Evolutionary conservation across 2,888 invertebrate species (phyloP), one percentile per base, ranked within the genome.

Genomic region (Ommatoiulus sabulosus): DNA sequence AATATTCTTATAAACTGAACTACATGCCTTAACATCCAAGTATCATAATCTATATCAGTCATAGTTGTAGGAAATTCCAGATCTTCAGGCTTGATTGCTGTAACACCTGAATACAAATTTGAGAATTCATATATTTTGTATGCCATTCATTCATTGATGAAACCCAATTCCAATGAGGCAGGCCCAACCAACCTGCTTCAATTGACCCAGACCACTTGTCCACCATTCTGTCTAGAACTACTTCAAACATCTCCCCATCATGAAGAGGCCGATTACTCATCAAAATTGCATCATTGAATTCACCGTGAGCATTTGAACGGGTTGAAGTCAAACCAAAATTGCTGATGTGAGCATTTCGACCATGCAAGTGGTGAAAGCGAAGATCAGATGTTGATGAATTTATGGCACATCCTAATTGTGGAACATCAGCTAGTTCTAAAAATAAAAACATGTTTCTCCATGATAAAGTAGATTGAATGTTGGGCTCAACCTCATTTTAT

Each of bases 241-340:
- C 95, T 93, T 98, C 97, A 92, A 98, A 98, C 93, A 98, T 94
- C 92, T 98, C 98, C 86, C 97, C 96, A 91, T 97, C 97, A 35
- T 96, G 94, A 87, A 98, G 93, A 0, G 97, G 96, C 88, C 98
- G 94, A 92, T 96, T 97, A 89, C 97, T 97, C 92, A 98, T 96
- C 2, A 98, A 96, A 90, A 98, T 97, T 0, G 98, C 97, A 92
- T 98, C 97, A 92, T 98, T 98, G 93, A 98, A 98, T 94, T 98
- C 98, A 0, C 97, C 97, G 90, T 96, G 94, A 6, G 97, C 97
- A 90, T 97, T 95, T 17, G 97, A 97, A 63, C 98, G 95, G 84
- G 96, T 95, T 0, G 98, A 97, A 0, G 97, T 97, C 90, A 97
- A 93, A 0, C 97, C 97, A 90, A 96, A 96, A 92, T 96, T 96